phyloP scores from a whole-genome alignment of 2,888 invertebrate species.

The Amitus sp. region DNA sequence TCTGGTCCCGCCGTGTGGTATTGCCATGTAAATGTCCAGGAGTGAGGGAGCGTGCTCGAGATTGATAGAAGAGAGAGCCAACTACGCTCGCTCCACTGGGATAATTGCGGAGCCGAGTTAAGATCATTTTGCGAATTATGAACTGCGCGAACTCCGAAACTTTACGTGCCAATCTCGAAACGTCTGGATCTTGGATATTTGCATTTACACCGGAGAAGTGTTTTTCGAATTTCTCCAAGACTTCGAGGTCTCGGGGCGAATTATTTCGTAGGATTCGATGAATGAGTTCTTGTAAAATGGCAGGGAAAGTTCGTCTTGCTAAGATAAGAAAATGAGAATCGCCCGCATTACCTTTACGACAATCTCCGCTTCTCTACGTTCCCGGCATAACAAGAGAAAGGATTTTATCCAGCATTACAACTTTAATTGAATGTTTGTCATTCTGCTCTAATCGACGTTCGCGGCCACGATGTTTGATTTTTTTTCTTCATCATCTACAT shows the following conservation, averaged over 20 bases:
- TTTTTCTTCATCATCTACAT: not conserved
- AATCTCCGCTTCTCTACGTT: conserved; percentile 40
- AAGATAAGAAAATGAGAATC: conserved; percentile 60
- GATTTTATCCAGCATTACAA: conserved; percentile 37
- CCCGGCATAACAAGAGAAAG: conserved; percentile 44
- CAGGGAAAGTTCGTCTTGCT: conserved; percentile 47
- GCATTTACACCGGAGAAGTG: not conserved
- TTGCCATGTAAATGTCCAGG: conserved; percentile 56
- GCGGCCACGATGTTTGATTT: conserved; percentile 16
- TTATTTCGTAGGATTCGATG: not conserved
- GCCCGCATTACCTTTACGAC: conserved; percentile 56
- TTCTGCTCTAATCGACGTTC: conserved; percentile 23
- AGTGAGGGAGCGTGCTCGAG: conserved; percentile 48
- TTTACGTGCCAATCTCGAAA: conserved; percentile 19
- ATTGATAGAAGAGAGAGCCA: conserved; percentile 48
- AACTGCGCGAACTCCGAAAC: conserved; percentile 29
- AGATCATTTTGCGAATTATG: conserved; percentile 31
- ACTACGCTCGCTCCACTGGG: conserved; percentile 14
- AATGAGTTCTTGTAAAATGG: not conserved
- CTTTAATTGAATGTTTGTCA: conserved; percentile 49
- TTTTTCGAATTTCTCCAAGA: too few species aligned
- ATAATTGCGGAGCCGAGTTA: conserved; percentile 17
- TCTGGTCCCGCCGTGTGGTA: conserved; percentile 47
- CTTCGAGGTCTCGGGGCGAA: not conserved
- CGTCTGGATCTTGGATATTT: conserved; percentile 15